phyloP scores from a whole-genome alignment of 1,140 invertebrate genomes.

The Lysiphlebus fabarum region DNA sequence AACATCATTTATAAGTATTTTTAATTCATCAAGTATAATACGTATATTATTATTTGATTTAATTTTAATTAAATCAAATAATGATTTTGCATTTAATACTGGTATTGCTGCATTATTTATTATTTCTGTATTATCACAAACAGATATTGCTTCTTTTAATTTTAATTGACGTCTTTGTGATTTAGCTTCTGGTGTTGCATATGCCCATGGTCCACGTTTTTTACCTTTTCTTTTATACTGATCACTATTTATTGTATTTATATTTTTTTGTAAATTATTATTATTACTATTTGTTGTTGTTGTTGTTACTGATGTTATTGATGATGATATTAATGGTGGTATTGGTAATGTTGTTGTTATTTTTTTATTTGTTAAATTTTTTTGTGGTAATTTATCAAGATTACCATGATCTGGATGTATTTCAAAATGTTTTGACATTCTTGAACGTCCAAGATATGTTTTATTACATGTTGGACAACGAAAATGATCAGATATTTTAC shows the following conservation, averaged over 20 bases:
- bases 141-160: slow-evolving; percentile 55
- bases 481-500: slow-evolving; percentile 58
- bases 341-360: slow-evolving; percentile 28
- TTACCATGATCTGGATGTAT: slow-evolving; percentile 63
- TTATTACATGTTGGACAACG: slow-evolving; percentile 60
- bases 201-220: slow-evolving; percentile 50
- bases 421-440: slow-evolving; percentile 63
- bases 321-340: slow-evolving; percentile 52
- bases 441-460: slow-evolving; percentile 57
- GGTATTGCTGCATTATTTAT: slow-evolving; percentile 49
- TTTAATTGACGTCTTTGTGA: slow-evolving; percentile 53
- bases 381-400: slow-evolving; percentile 47
- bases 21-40: slow-evolving; percentile 42
- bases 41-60: slow-evolving; percentile 46
- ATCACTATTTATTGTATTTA: slow-evolving; percentile 33
- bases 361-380: slow-evolving; percentile 38
- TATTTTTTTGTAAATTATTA: slow-evolving; percentile 37
- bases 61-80: slow-evolving; percentile 44
- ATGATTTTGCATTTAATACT: slow-evolving; percentile 44
- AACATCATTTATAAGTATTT: slow-evolving; percentile 39
- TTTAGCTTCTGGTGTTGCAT: slow-evolving; percentile 51
- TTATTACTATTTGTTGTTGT: slow-evolving; percentile 39
- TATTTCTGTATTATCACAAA: slow-evolving; percentile 46
- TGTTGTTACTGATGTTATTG: slow-evolving; percentile 53
- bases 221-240: slow-evolving; percentile 48